Evolutionary conservation across 2,113 vertebrate genomes (phyloP), one percentile per base, ranked within the genome.

Genomic region (Penelope pileata): DNA sequence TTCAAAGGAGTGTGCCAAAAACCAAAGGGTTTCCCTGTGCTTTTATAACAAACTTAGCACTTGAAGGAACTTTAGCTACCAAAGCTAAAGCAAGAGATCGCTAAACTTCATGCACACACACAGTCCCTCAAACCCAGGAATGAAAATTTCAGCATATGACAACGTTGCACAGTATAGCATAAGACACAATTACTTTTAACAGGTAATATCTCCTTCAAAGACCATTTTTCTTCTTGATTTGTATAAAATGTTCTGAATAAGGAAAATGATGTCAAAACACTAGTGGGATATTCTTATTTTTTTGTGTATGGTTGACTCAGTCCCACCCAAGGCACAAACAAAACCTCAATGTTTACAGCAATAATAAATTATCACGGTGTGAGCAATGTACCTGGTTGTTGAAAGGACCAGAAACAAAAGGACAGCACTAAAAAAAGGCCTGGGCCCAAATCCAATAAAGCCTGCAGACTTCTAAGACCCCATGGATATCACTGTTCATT

Each of bases 1-100:
- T 96, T 95, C 96, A 89, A 88, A 85, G 90, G 73, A 86, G 83
- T n/a, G 62, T 77, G 90, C 89, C 90, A 64, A 77, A 87, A 77
- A 87, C 88, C 69, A 86, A 93, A 97, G 79, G 83, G 91, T 95
- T 96, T 97, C 86, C 72, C 91, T 83, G 80, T n/a, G 91, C 70
- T 96, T 96, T 97, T 90, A 92, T 94, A 96, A 96, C 68, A 97
- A 94, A 94, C 83, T 90, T 95, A 86, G 74, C 86, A 93, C 73
- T 95, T 94, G 88, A 90, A 97, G 85, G 95, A 91, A 93, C 92
- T 97, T 94, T 92, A 96, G 90, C 75, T 88, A 77, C 74, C 64
- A 76, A 96, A 81, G 88, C 77, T 89, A 38, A 83, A 78, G 60
- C 10, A 95, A 96, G 88, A 63, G 38, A 77, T 86, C 19, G 66